Evolutionary conservation across 2,113 vertebrate species (phyloP), one percentile per base, ranked within the genome.

Genomic region (Malurus cyaneus): DNA sequence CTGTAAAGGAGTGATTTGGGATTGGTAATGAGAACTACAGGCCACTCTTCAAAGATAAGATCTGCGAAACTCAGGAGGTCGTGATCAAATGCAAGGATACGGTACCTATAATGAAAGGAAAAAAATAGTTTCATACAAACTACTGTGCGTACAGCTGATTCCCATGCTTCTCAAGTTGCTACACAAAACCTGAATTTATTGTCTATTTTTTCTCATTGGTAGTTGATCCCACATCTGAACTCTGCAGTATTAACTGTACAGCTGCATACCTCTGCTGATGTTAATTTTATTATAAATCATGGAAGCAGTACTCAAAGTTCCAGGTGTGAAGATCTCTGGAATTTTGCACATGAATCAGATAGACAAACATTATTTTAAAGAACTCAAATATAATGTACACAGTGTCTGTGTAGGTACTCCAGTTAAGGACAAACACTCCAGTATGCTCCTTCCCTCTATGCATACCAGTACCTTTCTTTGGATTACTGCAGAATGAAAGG

Each of bases 11-110:
- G 98, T 26, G 99, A 98, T 86, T 99, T 99, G 85, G 99, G 99
- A 96, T 99, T 99, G 86, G 99, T 99, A 96, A 99, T 98, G 83
- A 99, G 98, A 92, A 99, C 96, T 7, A 97, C 98, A 28, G 99
- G 99, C 99, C 99, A 99, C 81, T 98, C 97, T 44, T 98, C 98
- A 94, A 99, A 99, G 59, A 29, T 98, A 88, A 99, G 95, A 96
- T 99, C 99, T 34, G 98, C 97, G 26, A 99, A 99, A 93, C 99
- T 99, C 78, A 99, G 96, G 90, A 99, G 98, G 97, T 99, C 99
- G 6, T 99, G 99, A 94, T 99, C 99, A 67, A 99, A 99, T 0
- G 98, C 99, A 92, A 99, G 97, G 76, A 99, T 97, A 62, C 99
- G 98, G 96, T 99, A 99, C 96, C 99, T 99, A 54, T 8, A 42